Base-by-base conservation (phyloP, 2,113 vertebrate genomes). In the Oreochromis niloticus region DNA sequence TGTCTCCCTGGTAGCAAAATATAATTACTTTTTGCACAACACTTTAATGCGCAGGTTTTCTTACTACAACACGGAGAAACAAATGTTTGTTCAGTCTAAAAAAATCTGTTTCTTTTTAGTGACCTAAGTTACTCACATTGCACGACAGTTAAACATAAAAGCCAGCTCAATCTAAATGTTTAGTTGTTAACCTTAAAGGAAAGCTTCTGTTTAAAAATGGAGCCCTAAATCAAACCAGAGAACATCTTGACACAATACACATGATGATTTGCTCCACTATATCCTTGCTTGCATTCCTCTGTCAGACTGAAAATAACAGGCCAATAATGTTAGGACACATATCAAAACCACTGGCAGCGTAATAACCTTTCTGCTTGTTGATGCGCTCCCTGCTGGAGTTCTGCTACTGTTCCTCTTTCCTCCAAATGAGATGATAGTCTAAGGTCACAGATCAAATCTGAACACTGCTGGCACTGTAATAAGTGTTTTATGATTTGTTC, bases 361-460 rank as follows among this genome's bases (percentile, higher is more conserved):
- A 85, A 94, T 91, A 86, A 93, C 89, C 83, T 82, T 66, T 88
- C 61, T 59, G 52, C 10, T 22, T 48, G 80, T 10, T 91, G 87
- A 90, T 85, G 89, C 39, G 55, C 68, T 90, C 82, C 56, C 86
- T 75, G 66, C 57, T 84, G 84, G 68, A 80, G 78, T 73, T 84
- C 66, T 59, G 27, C 75, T 82, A 56, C 80, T 83, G 55, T 73
- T 84, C 48, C 68, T 59, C 79, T 78, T 56, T 84, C 80, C 30
- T 63, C 39, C 36, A 48, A 80, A 87, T 81, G 88, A 86, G 78
- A 43, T 36, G 79, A 82, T 80, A 71, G 79, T 81, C 75, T 73
- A 75, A 90, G 91, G 89, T 88, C 71, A 93, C 82, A 84, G 83
- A 91, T 91, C 81, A 91, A 52, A 89, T 87, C 27, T 83, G 43